Conservation (phyloP, 2,888 invertebrate genomes). For the Alsophila aescularia region DNA sequence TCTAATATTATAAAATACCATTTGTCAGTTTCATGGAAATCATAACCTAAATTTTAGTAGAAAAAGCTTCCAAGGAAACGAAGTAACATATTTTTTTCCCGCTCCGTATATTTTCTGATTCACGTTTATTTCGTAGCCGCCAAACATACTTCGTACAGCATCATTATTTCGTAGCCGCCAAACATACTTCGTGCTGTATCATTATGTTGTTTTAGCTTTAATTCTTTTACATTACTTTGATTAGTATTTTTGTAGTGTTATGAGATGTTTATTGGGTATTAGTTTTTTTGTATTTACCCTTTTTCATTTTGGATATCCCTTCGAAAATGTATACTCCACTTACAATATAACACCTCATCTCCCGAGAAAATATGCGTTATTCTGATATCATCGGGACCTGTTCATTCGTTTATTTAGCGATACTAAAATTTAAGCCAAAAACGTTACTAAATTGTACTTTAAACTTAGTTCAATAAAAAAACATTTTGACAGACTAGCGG, state of each 20-base stretch:
- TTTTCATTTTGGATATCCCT: too few species aligned
- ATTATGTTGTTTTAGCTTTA: conserved; percentile 9
- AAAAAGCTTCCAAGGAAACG: conserved; percentile 22
- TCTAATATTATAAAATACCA: conserved; percentile 1
- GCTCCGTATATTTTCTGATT: conserved; percentile 37
- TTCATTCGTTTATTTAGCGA: too few species aligned
- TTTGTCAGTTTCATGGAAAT: conserved; percentile 4
- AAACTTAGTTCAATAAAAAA: too few species aligned
- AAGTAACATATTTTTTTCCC: conserved; percentile 31
- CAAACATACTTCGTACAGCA: conserved; percentile 10
- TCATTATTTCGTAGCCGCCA: conserved; percentile 10
- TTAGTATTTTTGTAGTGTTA: background rate
- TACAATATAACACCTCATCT: too few species aligned
- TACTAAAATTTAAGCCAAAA: too few species aligned
- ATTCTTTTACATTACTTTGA: background rate
- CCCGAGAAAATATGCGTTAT: too few species aligned
- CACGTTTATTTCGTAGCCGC: conserved; percentile 28
- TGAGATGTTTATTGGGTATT: too few species aligned
- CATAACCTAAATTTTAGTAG: conserved; percentile 1
- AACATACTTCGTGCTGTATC: conserved; percentile 11
- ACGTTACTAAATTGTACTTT: too few species aligned
- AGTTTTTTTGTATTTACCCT: background rate
- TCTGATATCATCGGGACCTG: too few species aligned
- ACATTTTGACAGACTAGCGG: too few species aligned
- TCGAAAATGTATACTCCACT: too few species aligned